A percentile compares a stretch with the other conserved stretches of the same genome.
Evolutionary conservation across 2,888 invertebrate genomes (phyloP).

Genomic region (Spisula subtruncata): DNA sequence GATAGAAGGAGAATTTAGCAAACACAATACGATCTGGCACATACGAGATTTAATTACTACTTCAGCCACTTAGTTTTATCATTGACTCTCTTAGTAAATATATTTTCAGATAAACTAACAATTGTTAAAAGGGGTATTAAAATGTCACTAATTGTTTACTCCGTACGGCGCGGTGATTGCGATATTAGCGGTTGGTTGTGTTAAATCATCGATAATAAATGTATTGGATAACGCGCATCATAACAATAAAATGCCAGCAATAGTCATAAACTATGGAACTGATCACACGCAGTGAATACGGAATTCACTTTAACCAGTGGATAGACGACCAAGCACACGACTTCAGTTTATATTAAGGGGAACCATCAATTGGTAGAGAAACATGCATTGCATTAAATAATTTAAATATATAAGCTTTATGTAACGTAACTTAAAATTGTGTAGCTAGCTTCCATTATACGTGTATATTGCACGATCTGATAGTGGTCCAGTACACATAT

Average conservation of each 20-base stretch:
- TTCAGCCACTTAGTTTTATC: constrained; percentile 20
- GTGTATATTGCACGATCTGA: no score
- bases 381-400: no score
- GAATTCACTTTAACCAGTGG: no score
- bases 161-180: not conserved
- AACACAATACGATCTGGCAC: not conserved
- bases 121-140: constrained; percentile 2
- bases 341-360: no score
- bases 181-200: not conserved
- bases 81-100: constrained; percentile 30
- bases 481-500: no score
- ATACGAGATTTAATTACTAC: constrained; percentile 19
- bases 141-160: not conserved
- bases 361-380: no score
- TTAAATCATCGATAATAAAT: not conserved
- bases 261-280: not conserved
- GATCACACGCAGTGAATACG: not conserved
- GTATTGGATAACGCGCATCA: not conserved
- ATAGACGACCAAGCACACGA: no score
- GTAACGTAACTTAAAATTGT: no score
- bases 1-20: not conserved
- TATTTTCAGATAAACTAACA: constrained; percentile 24
- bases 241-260: not conserved
- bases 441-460: no score
- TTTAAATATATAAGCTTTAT: no score